Base-by-base conservation (phyloP, 2,797 vertebrate species). In the Leucoraja ocellata region DNA sequence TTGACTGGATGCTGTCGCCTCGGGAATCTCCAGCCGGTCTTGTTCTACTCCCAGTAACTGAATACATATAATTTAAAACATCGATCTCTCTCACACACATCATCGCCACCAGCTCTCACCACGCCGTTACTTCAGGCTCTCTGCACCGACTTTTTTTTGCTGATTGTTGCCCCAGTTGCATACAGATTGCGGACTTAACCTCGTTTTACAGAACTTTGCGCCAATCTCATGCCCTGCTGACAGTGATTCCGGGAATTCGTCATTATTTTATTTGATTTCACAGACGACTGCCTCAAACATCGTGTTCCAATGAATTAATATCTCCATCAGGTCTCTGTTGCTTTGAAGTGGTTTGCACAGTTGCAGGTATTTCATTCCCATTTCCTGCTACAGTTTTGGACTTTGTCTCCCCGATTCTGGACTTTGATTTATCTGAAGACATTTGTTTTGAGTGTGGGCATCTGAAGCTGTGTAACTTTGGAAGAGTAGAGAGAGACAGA, bases 141-240 rank as follows among this genome's bases (percentile, higher is more conserved):
- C 14, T 18, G 84, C 28, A 88, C 61, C 61, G 61, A 88, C 84
- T 88, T 88, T 65, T 14, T 88, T 68, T 63, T 88, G n/a, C 63
- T 65, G 28, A 65, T 90, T 46, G 39, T 36, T 54, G 68, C 90
- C 32, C 68, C 68, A 74, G 71, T 74, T 91, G 90, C 90, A 74
- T 54, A n/a, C 90, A 91, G 68, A 91, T 91, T 74, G 71, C 90
- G 32, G 90, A 91, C 90, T 74, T 91, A 23, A 54, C 90, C 90
- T 74, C 90, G 90, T 16, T 46, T 54, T 74, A 39, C 90, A 74
- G 90, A 91, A 91, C 90, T 91, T 91, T 91, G n/a, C 16, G 84
- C 84, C 84, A 63, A 36, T 68, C 63, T 18, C 63, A 88, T 16
- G 21, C 61, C 63, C 84, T 36, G n/a, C 83, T 63, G 83, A 58